Evolutionary conservation across 2,113 vertebrate species (phyloP).

Genomic region (Pterocles gutturalis): DNA sequence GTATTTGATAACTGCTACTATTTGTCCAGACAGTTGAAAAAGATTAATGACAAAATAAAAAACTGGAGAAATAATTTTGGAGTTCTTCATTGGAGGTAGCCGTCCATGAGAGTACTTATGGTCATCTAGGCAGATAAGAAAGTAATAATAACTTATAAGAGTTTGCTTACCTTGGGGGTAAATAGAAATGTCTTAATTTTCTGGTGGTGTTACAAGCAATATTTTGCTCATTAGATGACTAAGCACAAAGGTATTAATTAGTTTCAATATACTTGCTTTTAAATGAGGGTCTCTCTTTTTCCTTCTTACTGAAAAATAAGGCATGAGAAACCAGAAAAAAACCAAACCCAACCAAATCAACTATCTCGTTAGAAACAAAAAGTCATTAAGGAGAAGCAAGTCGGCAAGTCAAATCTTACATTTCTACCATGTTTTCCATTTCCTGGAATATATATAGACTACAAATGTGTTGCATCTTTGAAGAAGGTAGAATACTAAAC

Average conservation of each 20-base stretch:
- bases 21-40: background rate
- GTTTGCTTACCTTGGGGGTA: background rate
- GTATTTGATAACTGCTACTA: background rate
- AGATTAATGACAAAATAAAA: background rate
- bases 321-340: background rate
- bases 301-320: background rate
- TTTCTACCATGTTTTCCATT: background rate
- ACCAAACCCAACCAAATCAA: background rate
- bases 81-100: background rate
- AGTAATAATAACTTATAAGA: fast-evolving
- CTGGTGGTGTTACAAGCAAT: background rate
- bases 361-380: background rate
- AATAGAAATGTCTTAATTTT: background rate
- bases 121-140: background rate
- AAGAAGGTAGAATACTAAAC: background rate
- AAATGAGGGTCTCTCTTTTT: background rate
- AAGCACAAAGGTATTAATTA: background rate
- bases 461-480: fast-evolving
- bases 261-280: background rate
- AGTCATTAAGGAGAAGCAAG: background rate
- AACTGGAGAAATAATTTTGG: background rate
- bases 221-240: background rate
- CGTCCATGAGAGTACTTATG: background rate
- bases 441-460: background rate
- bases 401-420: background rate